phyloP scores from a whole-genome alignment of 2,888 invertebrate genomes.

The Labia minor region DNA sequence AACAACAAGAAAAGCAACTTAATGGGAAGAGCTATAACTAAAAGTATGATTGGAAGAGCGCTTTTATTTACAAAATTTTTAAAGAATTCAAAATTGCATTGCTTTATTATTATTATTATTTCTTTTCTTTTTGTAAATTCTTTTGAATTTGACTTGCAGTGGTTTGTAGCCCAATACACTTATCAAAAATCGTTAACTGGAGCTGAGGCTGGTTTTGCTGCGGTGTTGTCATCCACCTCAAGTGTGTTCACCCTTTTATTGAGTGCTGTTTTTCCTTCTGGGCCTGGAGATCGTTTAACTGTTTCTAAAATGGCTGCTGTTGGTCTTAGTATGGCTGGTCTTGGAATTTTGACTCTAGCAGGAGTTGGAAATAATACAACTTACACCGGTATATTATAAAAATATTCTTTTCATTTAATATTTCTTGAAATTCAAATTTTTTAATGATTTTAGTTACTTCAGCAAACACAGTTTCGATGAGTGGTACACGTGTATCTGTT shows the following conservation, averaged over 20 bases:
- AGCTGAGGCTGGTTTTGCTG: slow-evolving; percentile 76
- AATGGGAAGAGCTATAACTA: too few relatives aligned
- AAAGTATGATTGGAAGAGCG: too few relatives aligned
- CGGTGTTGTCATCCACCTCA: slow-evolving; percentile 78
- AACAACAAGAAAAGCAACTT: too few relatives aligned
- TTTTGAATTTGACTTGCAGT: too few relatives aligned
- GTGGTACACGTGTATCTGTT: background rate
- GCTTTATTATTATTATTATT: background rate
- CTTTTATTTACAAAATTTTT: too few relatives aligned
- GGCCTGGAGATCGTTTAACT: slow-evolving; percentile 70
- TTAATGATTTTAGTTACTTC: slow-evolving; percentile 20
- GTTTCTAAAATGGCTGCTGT: slow-evolving; percentile 76
- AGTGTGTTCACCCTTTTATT: slow-evolving; percentile 80
- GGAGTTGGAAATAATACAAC: background rate
- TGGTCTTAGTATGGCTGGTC: slow-evolving; percentile 61
- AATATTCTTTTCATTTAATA: background rate
- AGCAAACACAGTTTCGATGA: slow-evolving; percentile 36
- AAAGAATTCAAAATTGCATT: too few relatives aligned
- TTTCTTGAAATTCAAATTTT: too few relatives aligned
- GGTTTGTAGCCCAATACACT: slow-evolving; percentile 89
- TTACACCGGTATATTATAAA: background rate
- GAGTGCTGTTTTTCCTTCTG: slow-evolving; percentile 77
- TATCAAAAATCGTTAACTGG: slow-evolving; percentile 79
- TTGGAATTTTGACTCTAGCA: slow-evolving; percentile 37
- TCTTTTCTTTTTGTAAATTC: background rate